Conservation (phyloP, 1,140 invertebrate genomes). For the Phthorimaea operculella region DNA sequence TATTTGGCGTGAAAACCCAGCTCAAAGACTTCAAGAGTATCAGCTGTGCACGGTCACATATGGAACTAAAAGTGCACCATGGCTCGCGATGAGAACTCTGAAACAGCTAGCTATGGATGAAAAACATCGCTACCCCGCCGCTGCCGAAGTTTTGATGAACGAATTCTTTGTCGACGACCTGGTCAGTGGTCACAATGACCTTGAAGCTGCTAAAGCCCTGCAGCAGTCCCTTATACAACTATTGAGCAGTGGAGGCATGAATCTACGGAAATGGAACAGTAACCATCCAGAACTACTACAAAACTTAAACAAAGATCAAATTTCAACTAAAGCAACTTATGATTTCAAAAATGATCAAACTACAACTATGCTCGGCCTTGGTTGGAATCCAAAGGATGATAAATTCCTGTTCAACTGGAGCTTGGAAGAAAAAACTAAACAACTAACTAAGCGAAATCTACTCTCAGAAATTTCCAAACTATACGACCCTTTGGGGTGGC, state of each 20-base stretch:
- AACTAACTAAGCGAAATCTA: not conserved
- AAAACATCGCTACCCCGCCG: not conserved
- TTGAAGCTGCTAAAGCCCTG: not conserved
- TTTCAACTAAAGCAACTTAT: not conserved
- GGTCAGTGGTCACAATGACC: not conserved
- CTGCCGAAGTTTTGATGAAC: not conserved
- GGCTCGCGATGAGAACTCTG: not conserved
- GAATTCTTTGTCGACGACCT: not conserved
- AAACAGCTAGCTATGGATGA: conserved; percentile 1
- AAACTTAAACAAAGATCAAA: not conserved
- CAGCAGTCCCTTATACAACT: not conserved
- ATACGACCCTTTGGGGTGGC: not conserved
- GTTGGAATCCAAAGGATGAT: not conserved
- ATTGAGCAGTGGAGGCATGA: not conserved
- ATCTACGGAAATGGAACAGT: not conserved
- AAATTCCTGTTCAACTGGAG: not conserved
- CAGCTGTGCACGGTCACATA: not conserved
- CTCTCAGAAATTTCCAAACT: not conserved
- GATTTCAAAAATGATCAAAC: conserved; percentile 7
- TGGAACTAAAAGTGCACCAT: not conserved
- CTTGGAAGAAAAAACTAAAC: not conserved
- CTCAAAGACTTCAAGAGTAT: not conserved
- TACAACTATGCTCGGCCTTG: not conserved
- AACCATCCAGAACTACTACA: not conserved
- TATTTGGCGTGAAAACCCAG: not conserved